Conservation (phyloP, 2,113 vertebrate genomes). For the Cynoglossus semilaevis region DNA sequence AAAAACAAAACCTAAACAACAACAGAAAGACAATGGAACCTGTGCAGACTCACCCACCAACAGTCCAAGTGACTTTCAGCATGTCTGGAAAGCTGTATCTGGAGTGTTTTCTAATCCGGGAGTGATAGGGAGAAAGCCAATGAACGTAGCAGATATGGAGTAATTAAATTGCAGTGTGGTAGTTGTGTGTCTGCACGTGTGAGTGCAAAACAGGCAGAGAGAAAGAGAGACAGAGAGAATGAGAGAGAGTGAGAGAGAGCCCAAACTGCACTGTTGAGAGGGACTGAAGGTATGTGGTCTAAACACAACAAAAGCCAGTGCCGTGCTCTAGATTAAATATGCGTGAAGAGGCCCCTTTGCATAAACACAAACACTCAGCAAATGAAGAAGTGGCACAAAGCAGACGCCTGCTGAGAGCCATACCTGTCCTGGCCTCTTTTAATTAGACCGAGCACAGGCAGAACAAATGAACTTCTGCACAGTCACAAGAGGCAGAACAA, state of each 20-base stretch:
- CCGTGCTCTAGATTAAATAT: constrained; percentile 94
- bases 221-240: constrained; percentile 12
- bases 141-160: constrained; percentile 49
- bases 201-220: not conserved
- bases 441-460: constrained; percentile 61
- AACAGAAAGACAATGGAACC: constrained; percentile 50
- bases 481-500: constrained; percentile 36
- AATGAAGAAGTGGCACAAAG: constrained; percentile 89
- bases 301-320: constrained; percentile 96
- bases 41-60: constrained; percentile 85
- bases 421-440: constrained; percentile 86
- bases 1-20: not conserved
- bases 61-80: constrained; percentile 74
- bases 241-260: constrained; percentile 28
- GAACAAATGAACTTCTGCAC: constrained; percentile 56
- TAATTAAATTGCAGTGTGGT: constrained; percentile 44
- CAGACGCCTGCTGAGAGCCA: constrained; percentile 85
- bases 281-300: constrained; percentile 93
- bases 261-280: constrained; percentile 80
- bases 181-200: constrained; percentile 25
- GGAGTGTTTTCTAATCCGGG: constrained; percentile 56
- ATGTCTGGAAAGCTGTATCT: constrained; percentile 53
- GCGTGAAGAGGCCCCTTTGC: constrained; percentile 95
- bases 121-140: constrained; percentile 42
- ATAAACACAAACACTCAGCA: constrained; percentile 99